phyloP scores from a whole-genome alignment of 2,113 vertebrate genomes.

The Bubo scandiacus region DNA sequence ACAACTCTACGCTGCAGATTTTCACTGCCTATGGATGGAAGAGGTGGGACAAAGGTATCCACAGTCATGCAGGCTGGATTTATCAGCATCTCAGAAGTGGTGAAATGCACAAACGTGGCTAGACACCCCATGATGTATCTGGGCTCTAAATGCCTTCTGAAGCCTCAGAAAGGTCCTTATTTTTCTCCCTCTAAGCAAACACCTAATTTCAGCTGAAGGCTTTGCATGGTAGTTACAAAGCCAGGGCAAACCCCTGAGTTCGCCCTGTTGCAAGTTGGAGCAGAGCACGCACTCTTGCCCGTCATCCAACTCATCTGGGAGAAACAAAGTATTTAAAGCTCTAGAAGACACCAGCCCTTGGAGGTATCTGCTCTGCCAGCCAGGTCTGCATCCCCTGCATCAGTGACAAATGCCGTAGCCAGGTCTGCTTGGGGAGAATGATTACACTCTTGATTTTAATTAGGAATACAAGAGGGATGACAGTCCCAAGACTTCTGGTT shows the following conservation, averaged over 20 bases:
- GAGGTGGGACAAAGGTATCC: neutral
- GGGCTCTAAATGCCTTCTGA: neutral
- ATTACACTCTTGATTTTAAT: neutral
- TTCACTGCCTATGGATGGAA: neutral
- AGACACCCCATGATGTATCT: neutral
- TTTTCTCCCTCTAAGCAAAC: neutral
- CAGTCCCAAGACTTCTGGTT: neutral
- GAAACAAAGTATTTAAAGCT: neutral
- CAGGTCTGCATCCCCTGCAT: neutral
- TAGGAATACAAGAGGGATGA: neutral
- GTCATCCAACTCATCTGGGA: neutral
- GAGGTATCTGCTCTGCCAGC: neutral
- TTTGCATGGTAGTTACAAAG: neutral
- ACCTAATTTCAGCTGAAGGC: neutral
- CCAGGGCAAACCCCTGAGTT: neutral
- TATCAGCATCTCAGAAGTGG: neutral
- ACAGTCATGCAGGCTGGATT: neutral
- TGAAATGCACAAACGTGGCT: neutral
- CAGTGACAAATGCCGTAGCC: neutral
- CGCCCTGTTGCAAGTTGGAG: neutral
- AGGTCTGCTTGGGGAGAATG: rapidly evolving
- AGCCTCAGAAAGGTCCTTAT: neutral
- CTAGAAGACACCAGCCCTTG: neutral
- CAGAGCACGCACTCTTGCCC: neutral
- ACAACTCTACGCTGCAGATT: neutral